These are phyloP conservation scores for Pelosia muscerda DNA, from an alignment of 2,888 invertebrate species.

Conservation along the genomic window DNA sequence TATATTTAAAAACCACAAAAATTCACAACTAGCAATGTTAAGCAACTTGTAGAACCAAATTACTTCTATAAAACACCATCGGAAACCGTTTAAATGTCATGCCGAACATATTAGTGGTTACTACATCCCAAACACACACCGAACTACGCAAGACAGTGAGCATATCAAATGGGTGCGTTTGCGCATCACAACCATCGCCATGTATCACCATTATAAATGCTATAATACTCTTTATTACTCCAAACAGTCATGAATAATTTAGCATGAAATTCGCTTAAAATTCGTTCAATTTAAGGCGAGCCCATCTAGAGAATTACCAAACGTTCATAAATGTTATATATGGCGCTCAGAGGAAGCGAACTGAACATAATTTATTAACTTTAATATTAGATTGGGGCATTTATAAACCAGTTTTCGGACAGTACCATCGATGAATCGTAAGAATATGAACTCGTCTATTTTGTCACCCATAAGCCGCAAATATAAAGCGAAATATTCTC, in stretches of 20 bases:
- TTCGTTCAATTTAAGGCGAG: constrained; percentile 34
- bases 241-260: constrained; percentile 42
- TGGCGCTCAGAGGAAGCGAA: constrained; percentile 30
- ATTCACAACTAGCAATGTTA: neutral
- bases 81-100: neutral
- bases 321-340: constrained; percentile 39
- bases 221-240: constrained; percentile 15
- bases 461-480: neutral
- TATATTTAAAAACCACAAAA: neutral
- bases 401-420: constrained; percentile 18
- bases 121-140: neutral
- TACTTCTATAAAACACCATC: neutral
- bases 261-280: constrained; percentile 47
- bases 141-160: constrained; percentile 8
- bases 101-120: constrained; percentile 5
- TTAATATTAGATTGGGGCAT: constrained; percentile 32
- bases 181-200: neutral
- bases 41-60: neutral
- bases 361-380: constrained; percentile 42
- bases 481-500: no score
- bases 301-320: constrained; percentile 34
- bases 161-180: constrained; percentile 11
- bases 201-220: constrained; percentile 19
- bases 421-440: constrained; percentile 16
- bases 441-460: constrained; percentile 13